phyloP scores from a whole-genome alignment of 2,888 invertebrate genomes.

The Caenorhabditis becei region DNA sequence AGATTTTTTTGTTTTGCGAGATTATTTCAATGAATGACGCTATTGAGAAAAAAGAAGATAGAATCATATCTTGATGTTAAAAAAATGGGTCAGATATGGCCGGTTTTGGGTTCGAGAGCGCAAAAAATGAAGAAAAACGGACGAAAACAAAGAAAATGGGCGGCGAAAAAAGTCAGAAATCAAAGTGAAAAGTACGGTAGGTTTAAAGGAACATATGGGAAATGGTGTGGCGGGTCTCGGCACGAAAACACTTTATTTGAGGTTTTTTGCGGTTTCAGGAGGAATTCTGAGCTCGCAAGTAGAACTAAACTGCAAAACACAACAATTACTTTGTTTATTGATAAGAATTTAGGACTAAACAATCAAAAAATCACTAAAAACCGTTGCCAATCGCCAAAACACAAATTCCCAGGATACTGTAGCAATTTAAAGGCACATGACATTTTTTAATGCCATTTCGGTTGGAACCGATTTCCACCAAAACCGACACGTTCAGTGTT shows the following conservation, averaged over 20 bases:
- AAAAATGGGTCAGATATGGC: conserved; percentile 36
- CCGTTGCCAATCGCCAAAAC: no score
- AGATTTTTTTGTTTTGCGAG: no score
- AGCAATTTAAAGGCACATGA: no score
- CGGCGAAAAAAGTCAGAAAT: not conserved
- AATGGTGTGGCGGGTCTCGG: not conserved
- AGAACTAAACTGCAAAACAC: not conserved
- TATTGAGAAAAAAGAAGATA: conserved; percentile 8
- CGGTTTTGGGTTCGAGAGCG: not conserved
- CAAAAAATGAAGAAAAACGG: conserved; percentile 9
- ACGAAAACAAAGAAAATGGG: not conserved
- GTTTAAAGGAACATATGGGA: conserved; percentile 4
- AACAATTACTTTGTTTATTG: not conserved
- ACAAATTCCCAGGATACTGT: no score
- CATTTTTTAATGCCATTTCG: no score
- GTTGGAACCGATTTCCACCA: no score
- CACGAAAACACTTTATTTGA: conserved; percentile 1
- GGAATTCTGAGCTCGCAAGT: not conserved
- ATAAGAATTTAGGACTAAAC: not conserved
- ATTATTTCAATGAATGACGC: no score
- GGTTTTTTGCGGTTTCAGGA: not conserved
- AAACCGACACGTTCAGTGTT: conserved; percentile 19
- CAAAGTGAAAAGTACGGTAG: conserved; percentile 20
- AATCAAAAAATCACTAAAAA: no score
- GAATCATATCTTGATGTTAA: conserved; percentile 22